Base-by-base conservation (phyloP, 1,140 invertebrate species). In the Drosophila sturtevanti region DNA sequence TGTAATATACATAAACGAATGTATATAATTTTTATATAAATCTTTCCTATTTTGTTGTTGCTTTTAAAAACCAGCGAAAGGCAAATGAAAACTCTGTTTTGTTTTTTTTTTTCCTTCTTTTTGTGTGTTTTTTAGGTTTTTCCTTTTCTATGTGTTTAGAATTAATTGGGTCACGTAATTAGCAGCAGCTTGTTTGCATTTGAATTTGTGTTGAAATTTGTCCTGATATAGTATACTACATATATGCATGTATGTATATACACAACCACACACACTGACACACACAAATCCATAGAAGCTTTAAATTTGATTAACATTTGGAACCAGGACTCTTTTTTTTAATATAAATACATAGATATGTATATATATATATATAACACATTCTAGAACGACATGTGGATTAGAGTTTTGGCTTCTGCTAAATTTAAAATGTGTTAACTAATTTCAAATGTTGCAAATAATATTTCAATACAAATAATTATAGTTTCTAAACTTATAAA, bases 81-180 rank as follows among this genome's bases (percentile, higher is more conserved):
- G 41, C 41, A 48, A 21, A 48, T 11, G 41, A 48, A 48, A 48
- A 48, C 41, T 18, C n/a, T 48, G 9, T 21, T 34, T 65, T 34
- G 52, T 51, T 64, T 70, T 22, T 51, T 61, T 63, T 55, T 52
- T 31, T 27, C 10, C n/a, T n/a, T n/a, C n/a, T n/a, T n/a, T n/a
- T n/a, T n/a, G n/a, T n/a, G n/a, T n/a, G n/a, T 31, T 31, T 31
- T 6, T 3, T 31, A 6, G 27, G 27, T 31, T 31, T 31, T 31
- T 1, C 4, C 4, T 34, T 54, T 31, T 44, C 62, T 65, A 54
- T 68, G 68, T 73, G 77, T 77, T 85, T 86, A 81, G 81, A 81
- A 78, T 87, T 86, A 86, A 86, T 86, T 86, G 81, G 81, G 81
- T 86, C 81, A 86, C 82, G 81, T 85, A 86, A 85, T 85, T 85